These are phyloP conservation scores for Hestina assimilis DNA, from an alignment of 1,140 invertebrate species.

Conservation along the genomic window DNA sequence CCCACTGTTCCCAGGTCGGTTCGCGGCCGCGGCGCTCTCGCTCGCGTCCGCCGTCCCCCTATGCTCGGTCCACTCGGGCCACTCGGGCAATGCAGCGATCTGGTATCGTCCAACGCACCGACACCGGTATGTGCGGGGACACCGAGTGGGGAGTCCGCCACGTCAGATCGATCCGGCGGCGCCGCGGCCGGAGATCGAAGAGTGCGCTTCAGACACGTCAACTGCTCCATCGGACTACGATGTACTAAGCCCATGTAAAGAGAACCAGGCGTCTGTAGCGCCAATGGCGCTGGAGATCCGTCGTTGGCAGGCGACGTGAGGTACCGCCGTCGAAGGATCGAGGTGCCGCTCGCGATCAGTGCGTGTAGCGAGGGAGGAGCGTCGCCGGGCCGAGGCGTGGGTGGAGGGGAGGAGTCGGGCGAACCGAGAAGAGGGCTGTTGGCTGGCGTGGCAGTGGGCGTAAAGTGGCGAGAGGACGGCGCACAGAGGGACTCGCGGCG, in stretches of 20 bases:
- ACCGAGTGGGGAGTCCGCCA: constrained; percentile 58
- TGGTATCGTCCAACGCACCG: constrained; percentile 71
- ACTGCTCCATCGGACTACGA: constrained; percentile 86
- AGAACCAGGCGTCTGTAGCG: constrained; percentile 79
- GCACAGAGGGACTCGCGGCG: constrained; percentile 79
- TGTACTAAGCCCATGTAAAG: constrained; percentile 78
- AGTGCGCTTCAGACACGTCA: constrained; percentile 84
- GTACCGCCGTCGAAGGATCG: constrained; percentile 83
- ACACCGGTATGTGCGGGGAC: constrained; percentile 79
- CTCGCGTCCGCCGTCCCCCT: constrained; percentile 54
- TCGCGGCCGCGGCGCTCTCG: constrained; percentile 66
- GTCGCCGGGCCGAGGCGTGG: constrained; percentile 88
- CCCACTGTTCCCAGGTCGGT: constrained; percentile 63
- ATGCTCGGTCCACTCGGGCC: constrained; percentile 48
- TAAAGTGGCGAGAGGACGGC: constrained; percentile 69
- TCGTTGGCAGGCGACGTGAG: constrained; percentile 68
- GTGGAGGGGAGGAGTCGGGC: constrained; percentile 85
- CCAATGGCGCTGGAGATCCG: constrained; percentile 77
- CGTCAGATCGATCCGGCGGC: constrained; percentile 48
- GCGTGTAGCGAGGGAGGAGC: constrained; percentile 81
- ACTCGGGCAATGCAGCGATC: constrained; percentile 44
- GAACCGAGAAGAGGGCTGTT: constrained; percentile 69
- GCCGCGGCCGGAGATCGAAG: constrained; percentile 69
- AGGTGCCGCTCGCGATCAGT: constrained; percentile 85
- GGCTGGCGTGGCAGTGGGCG: constrained; percentile 80